phyloP scores from a whole-genome alignment of 2,888 invertebrate species.

The Eupithecia inturbata region DNA sequence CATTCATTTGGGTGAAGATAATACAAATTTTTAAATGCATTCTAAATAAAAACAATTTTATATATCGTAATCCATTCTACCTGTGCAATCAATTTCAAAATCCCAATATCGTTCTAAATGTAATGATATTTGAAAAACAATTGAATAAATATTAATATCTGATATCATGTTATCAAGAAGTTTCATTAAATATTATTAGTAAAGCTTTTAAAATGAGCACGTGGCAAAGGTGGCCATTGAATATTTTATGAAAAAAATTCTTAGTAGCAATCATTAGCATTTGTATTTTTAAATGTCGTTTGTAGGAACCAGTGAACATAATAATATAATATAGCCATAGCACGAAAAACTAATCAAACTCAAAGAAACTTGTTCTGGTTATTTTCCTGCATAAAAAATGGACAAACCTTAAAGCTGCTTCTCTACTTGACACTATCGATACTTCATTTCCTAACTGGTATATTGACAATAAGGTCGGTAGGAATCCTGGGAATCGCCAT shows the following conservation, averaged over 20 bases:
- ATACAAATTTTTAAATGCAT: neutral
- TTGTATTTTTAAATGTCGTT: neutral
- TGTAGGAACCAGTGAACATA: neutral
- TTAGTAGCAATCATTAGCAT: neutral
- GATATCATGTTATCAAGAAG: conserved; percentile 30
- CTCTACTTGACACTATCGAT: neutral
- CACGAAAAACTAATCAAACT: neutral
- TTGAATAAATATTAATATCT: conserved; percentile 2
- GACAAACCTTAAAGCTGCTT: neutral
- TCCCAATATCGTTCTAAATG: neutral
- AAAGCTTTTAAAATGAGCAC: conserved; percentile 37
- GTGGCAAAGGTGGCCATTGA: conserved; percentile 26
- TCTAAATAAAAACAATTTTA: neutral
- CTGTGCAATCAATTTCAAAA: neutral
- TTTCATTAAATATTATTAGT: conserved; percentile 39
- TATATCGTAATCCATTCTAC: neutral
- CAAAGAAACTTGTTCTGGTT: neutral
- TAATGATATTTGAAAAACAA: neutral
- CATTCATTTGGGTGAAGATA: neutral
- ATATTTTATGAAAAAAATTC: neutral
- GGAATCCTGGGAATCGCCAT: conserved; percentile 56
- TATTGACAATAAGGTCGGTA: conserved; percentile 34
- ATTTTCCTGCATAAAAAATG: neutral
- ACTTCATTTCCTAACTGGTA: neutral
- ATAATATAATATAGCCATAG: neutral